phyloP scores from a whole-genome alignment of 2,113 vertebrate genomes.

The Channa maculata region DNA sequence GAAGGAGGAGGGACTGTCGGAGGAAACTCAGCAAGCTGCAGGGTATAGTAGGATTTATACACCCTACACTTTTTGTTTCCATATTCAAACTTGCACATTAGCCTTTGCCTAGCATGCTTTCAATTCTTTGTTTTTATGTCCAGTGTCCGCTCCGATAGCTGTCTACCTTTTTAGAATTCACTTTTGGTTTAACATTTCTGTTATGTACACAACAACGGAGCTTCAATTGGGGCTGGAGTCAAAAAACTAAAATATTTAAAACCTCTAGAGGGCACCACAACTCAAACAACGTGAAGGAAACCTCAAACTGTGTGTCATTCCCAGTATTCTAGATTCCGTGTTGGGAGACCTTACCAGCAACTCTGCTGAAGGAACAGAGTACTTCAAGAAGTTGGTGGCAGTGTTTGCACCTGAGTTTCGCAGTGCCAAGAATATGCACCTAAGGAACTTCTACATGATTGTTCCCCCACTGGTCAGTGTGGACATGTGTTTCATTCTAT shows the following conservation, averaged over 20 bases:
- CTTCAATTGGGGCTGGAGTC: too few species aligned
- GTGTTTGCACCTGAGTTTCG: slow-evolving; percentile 97
- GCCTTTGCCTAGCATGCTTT: background rate
- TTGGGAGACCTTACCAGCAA: slow-evolving; percentile 93
- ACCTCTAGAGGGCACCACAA: slow-evolving; percentile 39
- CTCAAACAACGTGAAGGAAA: background rate
- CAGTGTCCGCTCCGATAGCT: background rate
- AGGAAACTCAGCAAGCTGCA: slow-evolving; percentile 93
- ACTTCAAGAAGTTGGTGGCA: slow-evolving; percentile 98
- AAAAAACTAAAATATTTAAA: background rate
- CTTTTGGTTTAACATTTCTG: background rate
- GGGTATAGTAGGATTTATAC: slow-evolving; percentile 80
- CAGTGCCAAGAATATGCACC: slow-evolving; percentile 95
- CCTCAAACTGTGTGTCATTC: background rate
- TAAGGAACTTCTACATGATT: slow-evolving; percentile 98
- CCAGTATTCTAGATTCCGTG: slow-evolving; percentile 89
- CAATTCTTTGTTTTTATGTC: background rate
- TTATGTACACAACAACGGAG: background rate
- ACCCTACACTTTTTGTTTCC: background rate
- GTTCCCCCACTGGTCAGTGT: slow-evolving; percentile 93
- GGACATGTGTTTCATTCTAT: background rate
- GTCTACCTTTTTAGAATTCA: background rate
- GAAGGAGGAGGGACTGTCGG: slow-evolving; percentile 95
- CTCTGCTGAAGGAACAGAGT: slow-evolving; percentile 97
- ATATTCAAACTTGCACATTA: background rate